Conservation (phyloP, 2,797 vertebrate genomes). For the Tangara arthus region DNA sequence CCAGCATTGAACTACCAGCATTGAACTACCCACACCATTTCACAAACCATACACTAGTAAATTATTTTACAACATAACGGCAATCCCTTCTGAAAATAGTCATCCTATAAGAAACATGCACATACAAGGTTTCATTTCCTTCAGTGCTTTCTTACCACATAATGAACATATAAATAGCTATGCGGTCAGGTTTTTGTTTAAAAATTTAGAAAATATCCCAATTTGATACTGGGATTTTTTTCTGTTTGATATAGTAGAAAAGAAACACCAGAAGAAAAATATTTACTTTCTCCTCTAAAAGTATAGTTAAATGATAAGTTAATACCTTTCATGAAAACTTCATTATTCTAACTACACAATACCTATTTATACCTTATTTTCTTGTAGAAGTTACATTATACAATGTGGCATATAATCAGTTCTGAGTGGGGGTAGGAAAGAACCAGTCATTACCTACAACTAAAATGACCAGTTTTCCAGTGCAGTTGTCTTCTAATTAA, state of each 20-base stretch:
- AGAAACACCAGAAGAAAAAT: neutral
- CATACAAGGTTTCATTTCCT: neutral
- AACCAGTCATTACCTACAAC: slow-evolving; percentile 28
- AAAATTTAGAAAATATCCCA: neutral
- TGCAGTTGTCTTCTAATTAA: slow-evolving; percentile 60
- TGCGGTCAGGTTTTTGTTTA: neutral
- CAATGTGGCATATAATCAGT: neutral
- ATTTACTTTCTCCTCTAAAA: neutral
- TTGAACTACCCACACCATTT: neutral
- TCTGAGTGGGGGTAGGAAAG: neutral
- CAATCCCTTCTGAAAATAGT: neutral
- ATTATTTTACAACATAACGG: neutral
- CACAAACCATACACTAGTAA: neutral
- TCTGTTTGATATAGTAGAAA: neutral
- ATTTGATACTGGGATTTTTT: neutral
- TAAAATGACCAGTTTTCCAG: slow-evolving; percentile 48
- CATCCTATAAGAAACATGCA: neutral
- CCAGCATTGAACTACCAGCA: neutral
- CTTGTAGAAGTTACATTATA: slow-evolving; percentile 33
- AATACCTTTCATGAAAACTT: slow-evolving; percentile 1
- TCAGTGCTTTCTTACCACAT: neutral
- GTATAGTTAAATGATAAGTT: neutral
- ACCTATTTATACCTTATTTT: neutral
- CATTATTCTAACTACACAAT: slow-evolving; percentile 13
- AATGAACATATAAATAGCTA: neutral